These are phyloP conservation scores for Oreamnos americanus DNA, from an alignment of 2,113 vertebrate species.

Conservation along the genomic window DNA sequence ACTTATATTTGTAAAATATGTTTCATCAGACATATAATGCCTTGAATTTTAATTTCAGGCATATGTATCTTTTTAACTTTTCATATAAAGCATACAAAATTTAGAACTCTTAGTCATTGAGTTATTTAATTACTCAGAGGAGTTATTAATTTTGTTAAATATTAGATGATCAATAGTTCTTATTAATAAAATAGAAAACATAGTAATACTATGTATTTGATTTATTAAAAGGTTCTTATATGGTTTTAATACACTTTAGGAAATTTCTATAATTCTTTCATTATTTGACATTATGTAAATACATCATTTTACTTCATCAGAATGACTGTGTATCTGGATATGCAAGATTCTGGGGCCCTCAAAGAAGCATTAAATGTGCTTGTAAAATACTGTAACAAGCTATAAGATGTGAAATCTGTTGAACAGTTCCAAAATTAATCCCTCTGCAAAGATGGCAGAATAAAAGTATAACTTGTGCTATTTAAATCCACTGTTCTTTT, in stretches of 20 bases:
- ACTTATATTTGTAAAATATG: background rate
- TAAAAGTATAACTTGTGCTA: background rate
- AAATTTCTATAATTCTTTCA: background rate
- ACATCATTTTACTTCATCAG: background rate
- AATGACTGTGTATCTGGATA: background rate
- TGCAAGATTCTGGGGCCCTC: background rate
- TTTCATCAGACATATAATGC: background rate
- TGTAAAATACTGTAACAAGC: background rate
- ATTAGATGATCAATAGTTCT: background rate
- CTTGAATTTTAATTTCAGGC: background rate
- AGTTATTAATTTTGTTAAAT: background rate
- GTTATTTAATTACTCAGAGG: background rate
- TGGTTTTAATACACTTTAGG: background rate
- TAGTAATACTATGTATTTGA: background rate
- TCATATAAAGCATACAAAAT: background rate
- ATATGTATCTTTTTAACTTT: background rate
- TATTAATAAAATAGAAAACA: background rate
- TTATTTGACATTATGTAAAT: background rate
- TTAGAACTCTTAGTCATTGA: background rate
- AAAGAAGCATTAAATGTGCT: background rate
- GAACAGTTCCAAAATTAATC: background rate
- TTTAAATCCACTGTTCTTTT: slow-evolving; percentile 8
- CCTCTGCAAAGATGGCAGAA: background rate
- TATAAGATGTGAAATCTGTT: background rate
- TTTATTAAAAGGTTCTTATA: background rate